These are phyloP conservation scores for Platyrinchus mystaceus DNA, from an alignment of 2,797 vertebrate genomes.

Conservation along the genomic window DNA sequence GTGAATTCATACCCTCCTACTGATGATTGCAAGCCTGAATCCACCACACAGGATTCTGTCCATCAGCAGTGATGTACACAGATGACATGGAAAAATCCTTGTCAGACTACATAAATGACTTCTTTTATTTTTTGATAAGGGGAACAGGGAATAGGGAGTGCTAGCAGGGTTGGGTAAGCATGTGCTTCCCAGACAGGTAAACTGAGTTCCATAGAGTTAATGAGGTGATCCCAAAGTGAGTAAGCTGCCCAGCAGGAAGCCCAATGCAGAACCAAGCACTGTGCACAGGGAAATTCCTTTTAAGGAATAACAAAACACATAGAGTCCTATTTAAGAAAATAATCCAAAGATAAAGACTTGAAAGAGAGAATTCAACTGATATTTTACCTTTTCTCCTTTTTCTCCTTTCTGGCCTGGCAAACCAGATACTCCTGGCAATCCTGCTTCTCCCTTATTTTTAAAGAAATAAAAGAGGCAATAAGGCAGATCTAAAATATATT, in stretches of 20 bases:
- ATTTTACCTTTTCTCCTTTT: constrained; percentile 84
- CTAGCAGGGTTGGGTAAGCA: background rate
- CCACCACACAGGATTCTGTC: fast-evolving
- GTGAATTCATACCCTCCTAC: background rate
- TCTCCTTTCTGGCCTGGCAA: constrained; percentile 82
- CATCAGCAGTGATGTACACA: background rate
- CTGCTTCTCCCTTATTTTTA: constrained; percentile 82
- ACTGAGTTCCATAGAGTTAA: background rate
- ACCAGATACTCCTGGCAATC: constrained; percentile 77
- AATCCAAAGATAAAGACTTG: background rate
- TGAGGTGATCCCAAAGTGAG: background rate
- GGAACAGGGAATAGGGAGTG: background rate
- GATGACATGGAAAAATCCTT: background rate
- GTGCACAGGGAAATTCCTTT: background rate
- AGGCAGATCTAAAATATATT: constrained; percentile 5
- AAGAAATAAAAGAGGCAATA: background rate
- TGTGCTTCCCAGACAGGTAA: background rate
- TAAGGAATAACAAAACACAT: background rate
- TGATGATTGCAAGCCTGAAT: background rate
- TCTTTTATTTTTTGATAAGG: background rate
- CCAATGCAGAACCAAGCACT: background rate
- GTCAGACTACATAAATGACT: fast-evolving
- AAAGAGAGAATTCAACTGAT: background rate
- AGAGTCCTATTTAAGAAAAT: background rate
- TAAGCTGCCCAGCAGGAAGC: background rate